Base-by-base conservation (phyloP, 2,888 invertebrate genomes). In the Tigriopus californicus region DNA sequence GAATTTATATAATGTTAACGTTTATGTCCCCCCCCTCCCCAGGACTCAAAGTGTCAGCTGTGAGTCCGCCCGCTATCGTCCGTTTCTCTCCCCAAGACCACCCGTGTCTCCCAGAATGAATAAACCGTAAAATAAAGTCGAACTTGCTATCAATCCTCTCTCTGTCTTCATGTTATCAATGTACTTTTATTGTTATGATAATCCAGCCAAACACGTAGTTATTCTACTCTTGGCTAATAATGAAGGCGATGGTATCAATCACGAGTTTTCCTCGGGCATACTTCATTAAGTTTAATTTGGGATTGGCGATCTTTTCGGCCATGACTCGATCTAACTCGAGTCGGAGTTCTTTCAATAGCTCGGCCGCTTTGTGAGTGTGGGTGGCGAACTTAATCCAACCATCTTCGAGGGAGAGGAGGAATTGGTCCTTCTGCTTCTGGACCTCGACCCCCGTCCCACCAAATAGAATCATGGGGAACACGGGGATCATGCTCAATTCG, bases 381-480 rank as follows among this genome's bases (percentile, higher is more conserved):
- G 83, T 82, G 70, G 82, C 80, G 66, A 87, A 79, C 72, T 84
- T 78, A 56, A 86, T 85, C 86, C 86, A 86, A 3, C 84, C 85
- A 65, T 82, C 82, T 70, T 83, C 85, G 33, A 87, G 69, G 0
- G 82, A 78, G 24, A 86, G 76, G 33, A 82, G 79, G 63, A 83
- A 85, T 10, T 78, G 79, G 0, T 82, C 84, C 64, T 79, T 79
- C 65, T 83, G 81, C 1, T 83, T 73, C 66, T 82, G 82, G 60
- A 87, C 81, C 20, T 79, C 76, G 15, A 86, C 72, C 66, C 77
- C 80, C 66, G 80, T 81, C n/a, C 85, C 85, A 67, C 78, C 72
- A 64, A 74, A 73, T 53, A 85, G 67, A 1, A 85, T 80, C 41
- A 87, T 69, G 0, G 86, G 79, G 61, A 85, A 68, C 63, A 81